Evolutionary conservation across 2,888 invertebrate species (phyloP), one percentile per base, ranked within the genome.

Genomic region (Geophilus truncorum): DNA sequence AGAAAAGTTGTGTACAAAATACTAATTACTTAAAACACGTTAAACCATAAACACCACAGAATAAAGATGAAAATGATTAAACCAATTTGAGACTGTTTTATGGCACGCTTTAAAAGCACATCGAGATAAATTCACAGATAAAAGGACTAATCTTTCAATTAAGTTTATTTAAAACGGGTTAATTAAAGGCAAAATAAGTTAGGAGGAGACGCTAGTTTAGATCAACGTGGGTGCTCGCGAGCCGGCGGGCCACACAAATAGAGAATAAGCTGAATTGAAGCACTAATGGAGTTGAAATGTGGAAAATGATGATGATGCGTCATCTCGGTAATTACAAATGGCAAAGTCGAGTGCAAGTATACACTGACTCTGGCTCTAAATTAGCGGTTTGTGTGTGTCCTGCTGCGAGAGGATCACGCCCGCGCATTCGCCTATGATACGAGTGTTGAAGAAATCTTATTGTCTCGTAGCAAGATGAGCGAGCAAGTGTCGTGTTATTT

Each of bases 361-460:
- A 70, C 6, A 15, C 15, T 10, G 28, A 70, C 15, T 28, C 28
- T 10, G 28, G 70, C 70, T 70, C 70, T 70, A 70, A 70, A 70
- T 70, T 70, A 70, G 70, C 70, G 25, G 70, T 70, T 9, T 70
- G 28, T 28, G 28, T 12, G 70, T 45, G 18, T 12, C 70, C 70
- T 70, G 70, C 70, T 25, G 70, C 28, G 70, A 25, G 28, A 6
- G 70, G 70, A 70, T 70, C 70, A 70, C 70, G 70, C 70, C 70
- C 70, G 70, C 70, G 70, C 70, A 70, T 70, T 70, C 70, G 70
- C 28, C 25, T 70, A 28, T 70, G 70, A 70, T 70, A 70, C 70
- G 25, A 70, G 70, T 70, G 70, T 70, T 70, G 15, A 70, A 70
- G 70, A 70, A 70, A 70, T 70, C 70, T 70, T 70, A 28, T 70